A percentile compares a stretch with the other conserved stretches of the same genome.
Conservation (phyloP, 2,113 vertebrate genomes). For the Bombycilla garrulus region DNA sequence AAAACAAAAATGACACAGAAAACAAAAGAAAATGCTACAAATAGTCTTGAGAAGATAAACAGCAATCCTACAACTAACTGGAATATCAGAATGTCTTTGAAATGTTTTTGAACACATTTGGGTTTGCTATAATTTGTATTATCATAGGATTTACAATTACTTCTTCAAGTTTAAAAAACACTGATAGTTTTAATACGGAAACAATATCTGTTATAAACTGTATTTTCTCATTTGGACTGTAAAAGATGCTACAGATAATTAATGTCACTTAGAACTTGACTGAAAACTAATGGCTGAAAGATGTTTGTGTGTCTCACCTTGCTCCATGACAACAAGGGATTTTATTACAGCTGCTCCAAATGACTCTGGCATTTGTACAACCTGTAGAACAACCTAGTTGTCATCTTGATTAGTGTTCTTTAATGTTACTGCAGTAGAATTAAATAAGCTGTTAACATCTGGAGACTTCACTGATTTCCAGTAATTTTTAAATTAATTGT, state of each 20-base stretch:
- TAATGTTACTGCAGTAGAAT: neutral
- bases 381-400: neutral
- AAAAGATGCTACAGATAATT: neutral
- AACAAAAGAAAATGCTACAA: neutral
- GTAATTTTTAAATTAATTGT: neutral
- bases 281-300: neutral
- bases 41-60: neutral
- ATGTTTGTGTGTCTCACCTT: neutral
- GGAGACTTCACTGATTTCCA: neutral
- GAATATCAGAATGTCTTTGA: neutral
- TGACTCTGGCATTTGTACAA: neutral
- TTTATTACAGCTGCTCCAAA: neutral
- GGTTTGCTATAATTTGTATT: neutral
- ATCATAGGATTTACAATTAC: neutral
- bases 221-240: neutral
- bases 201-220: neutral
- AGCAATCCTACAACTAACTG: neutral
- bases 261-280: neutral
- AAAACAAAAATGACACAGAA: neutral
- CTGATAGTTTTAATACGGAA: neutral
- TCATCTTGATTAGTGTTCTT: neutral
- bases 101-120: neutral
- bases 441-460: constrained; percentile 6
- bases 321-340: neutral
- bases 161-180: neutral